Evolutionary conservation across 2,888 invertebrate species (phyloP).

Genomic region (Deladenus siricidicola): DNA sequence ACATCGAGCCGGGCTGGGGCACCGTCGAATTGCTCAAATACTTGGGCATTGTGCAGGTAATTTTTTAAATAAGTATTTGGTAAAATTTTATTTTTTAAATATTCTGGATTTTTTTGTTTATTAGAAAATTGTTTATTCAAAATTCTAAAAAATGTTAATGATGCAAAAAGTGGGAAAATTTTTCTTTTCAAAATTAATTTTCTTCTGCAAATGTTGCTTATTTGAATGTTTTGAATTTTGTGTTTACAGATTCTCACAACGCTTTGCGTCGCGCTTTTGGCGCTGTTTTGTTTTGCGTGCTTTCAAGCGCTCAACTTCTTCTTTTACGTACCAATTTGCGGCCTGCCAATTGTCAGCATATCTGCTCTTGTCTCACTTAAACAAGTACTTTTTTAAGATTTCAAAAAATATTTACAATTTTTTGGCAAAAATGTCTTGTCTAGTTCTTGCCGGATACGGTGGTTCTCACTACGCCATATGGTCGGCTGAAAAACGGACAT

Average conservation of each 20-base stretch:
- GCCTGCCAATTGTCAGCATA: conserved; percentile 23
- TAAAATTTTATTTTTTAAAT: background rate
- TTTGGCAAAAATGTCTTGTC: conserved; percentile 9
- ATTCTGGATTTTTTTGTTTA: background rate
- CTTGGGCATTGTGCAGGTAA: conserved; percentile 27
- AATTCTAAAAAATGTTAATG: too few species aligned
- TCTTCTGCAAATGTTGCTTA: too few species aligned
- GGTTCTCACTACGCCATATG: conserved; percentile 42
- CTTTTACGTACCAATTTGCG: conserved; percentile 23
- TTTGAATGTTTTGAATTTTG: background rate
- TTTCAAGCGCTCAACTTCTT: conserved; percentile 22
- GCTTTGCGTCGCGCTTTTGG: conserved; percentile 10
- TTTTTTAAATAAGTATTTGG: background rate
- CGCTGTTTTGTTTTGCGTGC: conserved; percentile 18
- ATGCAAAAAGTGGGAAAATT: too few species aligned
- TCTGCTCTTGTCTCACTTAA: conserved; percentile 47
- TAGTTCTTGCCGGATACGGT: conserved; percentile 50
- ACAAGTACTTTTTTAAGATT: conserved; percentile 40
- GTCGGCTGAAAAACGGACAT: conserved; percentile 49
- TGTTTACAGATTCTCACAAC: conserved; percentile 21
- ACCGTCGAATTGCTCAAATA: conserved; percentile 29
- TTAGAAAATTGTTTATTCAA: too few species aligned
- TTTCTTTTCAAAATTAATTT: too few species aligned
- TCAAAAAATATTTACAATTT: background rate
- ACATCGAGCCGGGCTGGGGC: conserved; percentile 35